Evolutionary conservation across 2,797 vertebrate genomes (phyloP), one percentile per base, ranked within the genome.

Genomic region (Pteronotus mesoamericanus): DNA sequence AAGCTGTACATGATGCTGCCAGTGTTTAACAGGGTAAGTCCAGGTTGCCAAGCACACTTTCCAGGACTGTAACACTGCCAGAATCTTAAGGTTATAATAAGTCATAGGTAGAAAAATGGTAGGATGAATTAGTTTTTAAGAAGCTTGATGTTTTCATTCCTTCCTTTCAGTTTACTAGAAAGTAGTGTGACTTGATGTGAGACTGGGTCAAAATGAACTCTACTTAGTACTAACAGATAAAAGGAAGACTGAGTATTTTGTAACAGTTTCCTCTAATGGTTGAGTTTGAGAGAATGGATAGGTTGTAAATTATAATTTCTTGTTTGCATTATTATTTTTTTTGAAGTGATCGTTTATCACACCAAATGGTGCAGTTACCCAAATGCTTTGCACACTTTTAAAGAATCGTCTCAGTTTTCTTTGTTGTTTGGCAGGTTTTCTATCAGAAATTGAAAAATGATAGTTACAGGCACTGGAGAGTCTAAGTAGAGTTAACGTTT

Each of bases 1-100:
- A 99, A 99, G 94, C 99, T 99, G 84, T 99, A 99, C 98, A 99
- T 99, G 99, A 99, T 99, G 99, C 97, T 99, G 94, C 99, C 99
- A 0, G 99, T 99, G 66, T 99, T 99, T 96, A 99, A 99, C 98
- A 99, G 99, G 99, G 99, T 99, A 96, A 99, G 99, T 95, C n/a
- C n/a, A 26, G n/a, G 15, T 2, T 18, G 32, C 69, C 12, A 2
- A 2, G 2, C 18, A 21, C 46, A 6, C 51, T 66, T 84, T 48
- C 48, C 22, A 22, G 86, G 57, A 10, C 18, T 4, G 1, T 19
- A 51, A 24, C 42, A 3, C 18, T n/a, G 2, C 0, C 15, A 66
- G 72, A 42, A 22, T 44, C 55, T 46, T n/a, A n/a, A 44, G 19
- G 46, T 42, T 29, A 6, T 26, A 29, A 4, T n/a, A 69, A 11